phyloP scores from a whole-genome alignment of 64 coral and sea anemone genomes.

The Pocillopora damicornis region DNA sequence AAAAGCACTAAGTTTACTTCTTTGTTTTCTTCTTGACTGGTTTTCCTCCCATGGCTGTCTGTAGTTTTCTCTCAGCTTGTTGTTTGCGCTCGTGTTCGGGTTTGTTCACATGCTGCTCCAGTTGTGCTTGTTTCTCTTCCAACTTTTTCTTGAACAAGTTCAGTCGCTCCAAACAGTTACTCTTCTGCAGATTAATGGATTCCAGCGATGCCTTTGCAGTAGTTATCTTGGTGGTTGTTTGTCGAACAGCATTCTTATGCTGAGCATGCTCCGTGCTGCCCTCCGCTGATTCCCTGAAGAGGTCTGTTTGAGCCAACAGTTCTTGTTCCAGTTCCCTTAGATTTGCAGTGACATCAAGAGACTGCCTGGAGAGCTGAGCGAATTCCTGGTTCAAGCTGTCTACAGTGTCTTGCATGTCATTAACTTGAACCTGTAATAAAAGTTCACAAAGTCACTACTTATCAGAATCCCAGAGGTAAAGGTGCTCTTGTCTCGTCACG shows the following conservation, averaged over 20 bases:
- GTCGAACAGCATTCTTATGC: slow-evolving; percentile 68
- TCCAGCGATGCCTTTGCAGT: slow-evolving; percentile 67
- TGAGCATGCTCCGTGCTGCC: slow-evolving; percentile 69
- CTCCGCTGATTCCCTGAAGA: slow-evolving; percentile 63
- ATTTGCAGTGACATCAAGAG: slow-evolving; percentile 62
- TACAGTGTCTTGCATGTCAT: slow-evolving; percentile 86
- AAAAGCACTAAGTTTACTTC: slow-evolving; percentile 25
- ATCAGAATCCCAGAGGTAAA: too few relatives aligned
- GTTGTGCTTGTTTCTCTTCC: slow-evolving; percentile 55
- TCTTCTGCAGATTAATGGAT: slow-evolving; percentile 68
- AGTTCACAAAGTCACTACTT: neutral
- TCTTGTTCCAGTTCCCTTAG: slow-evolving; percentile 90
- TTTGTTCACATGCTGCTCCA: slow-evolving; percentile 46
- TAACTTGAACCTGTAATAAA: slow-evolving; percentile 70
- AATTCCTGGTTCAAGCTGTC: slow-evolving; percentile 93
- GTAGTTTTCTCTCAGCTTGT: slow-evolving; percentile 62
- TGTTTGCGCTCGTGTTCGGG: slow-evolving; percentile 49
- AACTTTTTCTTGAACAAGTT: slow-evolving; percentile 88
- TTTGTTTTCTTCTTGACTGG: slow-evolving; percentile 59
- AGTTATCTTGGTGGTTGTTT: slow-evolving; percentile 80
- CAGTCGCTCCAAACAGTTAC: slow-evolving; percentile 79
- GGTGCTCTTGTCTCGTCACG: too few relatives aligned
- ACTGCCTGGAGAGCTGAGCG: slow-evolving; percentile 67
- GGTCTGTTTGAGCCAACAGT: slow-evolving; percentile 73
- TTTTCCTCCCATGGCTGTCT: slow-evolving; percentile 46